Evolutionary conservation across 2,888 invertebrate genomes (phyloP), one percentile per base, ranked within the genome.

Genomic region (Tenthredo distinguenda): DNA sequence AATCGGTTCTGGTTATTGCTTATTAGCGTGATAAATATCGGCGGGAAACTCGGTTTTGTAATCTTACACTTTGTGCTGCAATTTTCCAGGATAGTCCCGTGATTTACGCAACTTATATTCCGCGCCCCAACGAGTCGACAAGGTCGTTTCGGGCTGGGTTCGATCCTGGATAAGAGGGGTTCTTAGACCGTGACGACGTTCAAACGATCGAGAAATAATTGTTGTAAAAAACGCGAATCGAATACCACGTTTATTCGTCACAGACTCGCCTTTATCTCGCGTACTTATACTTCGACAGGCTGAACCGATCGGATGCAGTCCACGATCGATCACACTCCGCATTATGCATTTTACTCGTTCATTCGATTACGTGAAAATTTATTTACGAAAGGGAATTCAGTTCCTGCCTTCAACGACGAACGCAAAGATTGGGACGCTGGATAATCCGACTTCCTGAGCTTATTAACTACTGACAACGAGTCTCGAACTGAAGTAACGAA

Each of bases 161-260:
- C 43, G 72, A 74, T 74, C 72, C 21, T 43, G 72, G 72, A 74
- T 74, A 74, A 74, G 40, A 43, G 26, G 26, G 72, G 72, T 43
- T 26, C 43, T 74, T 18, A 1, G 72, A 74, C 40, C 72, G 72
- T 74, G 72, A 74, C 72, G 43, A 74, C 72, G 72, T 74, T 40
- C 72, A 18, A 74, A 74, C 43, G 72, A 74, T 74, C 72, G 9
- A 74, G 43, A 21, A 74, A 43, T 74, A 74, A 74, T 74, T 74
- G 21, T n/a, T n/a, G 72, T 21, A 72, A 72, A 72, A 72, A 72
- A 18, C 43, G 40, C 72, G 43, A 43, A 31, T n/a, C 40, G 26
- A 43, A 74, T 74, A 10, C 2, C 43, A 43, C 43, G 21, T 74
- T 74, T 74, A 10, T 43, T 43, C 9, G 5, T n/a, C 18, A n/a